These are phyloP conservation scores for Caretta caretta DNA, from an alignment of 2,113 vertebrate species.

Conservation along the genomic window DNA sequence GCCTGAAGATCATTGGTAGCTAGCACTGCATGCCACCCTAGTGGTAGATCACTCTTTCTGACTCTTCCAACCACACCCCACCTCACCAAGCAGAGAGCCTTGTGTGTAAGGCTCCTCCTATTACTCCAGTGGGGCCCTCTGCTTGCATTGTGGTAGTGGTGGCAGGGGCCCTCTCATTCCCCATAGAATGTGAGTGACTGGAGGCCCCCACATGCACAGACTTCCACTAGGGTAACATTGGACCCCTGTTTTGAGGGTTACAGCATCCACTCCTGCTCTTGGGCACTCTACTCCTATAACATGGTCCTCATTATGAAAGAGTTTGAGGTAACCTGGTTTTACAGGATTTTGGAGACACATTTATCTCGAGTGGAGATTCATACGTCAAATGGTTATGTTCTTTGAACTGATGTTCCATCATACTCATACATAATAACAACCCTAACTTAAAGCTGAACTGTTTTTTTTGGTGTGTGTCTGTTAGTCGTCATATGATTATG, in stretches of 20 bases:
- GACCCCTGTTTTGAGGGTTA: not conserved
- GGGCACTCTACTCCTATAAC: not conserved
- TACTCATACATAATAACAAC: not conserved
- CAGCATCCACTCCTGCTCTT: not conserved
- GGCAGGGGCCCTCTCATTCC: not conserved
- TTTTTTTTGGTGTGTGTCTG: not conserved
- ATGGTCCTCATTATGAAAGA: not conserved
- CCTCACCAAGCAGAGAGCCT: not conserved
- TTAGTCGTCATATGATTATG: fast-evolving
- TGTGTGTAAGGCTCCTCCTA: not conserved
- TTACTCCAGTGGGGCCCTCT: not conserved
- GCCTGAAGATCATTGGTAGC: not conserved
- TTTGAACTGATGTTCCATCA: not conserved
- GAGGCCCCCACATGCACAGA: not conserved
- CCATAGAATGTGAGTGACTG: not conserved
- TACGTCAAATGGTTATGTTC: not conserved
- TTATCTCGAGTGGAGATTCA: not conserved
- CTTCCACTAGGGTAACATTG: not conserved
- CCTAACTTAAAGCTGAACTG: not conserved
- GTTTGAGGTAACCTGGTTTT: not conserved
- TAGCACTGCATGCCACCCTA: not conserved
- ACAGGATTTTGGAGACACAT: not conserved
- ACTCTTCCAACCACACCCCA: not conserved
- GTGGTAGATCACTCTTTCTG: not conserved
- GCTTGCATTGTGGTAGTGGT: not conserved